Evolutionary conservation across 53 echinoderm and acorn worm species (phyloP).

Genomic region (Henricia sp.): DNA sequence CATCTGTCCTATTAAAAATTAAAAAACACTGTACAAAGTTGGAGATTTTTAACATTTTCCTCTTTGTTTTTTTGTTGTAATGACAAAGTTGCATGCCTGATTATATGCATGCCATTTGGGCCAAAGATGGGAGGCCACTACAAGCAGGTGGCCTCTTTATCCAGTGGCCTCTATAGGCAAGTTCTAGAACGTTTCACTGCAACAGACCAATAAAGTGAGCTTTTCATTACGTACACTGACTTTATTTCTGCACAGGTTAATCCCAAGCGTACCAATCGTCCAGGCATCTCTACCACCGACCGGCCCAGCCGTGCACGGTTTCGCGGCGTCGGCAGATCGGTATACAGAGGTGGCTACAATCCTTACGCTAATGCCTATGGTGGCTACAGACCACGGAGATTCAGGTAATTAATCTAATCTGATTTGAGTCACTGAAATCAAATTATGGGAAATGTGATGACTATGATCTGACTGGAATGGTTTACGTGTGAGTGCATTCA

Average conservation of each 20-base stretch:
- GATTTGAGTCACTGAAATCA: not conserved
- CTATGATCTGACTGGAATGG: not conserved
- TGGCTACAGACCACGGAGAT: slow-evolving; percentile 65
- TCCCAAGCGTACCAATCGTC: slow-evolving; percentile 89
- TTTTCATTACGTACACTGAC: too few species aligned
- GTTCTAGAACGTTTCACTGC: too few species aligned
- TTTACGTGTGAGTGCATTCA: not conserved
- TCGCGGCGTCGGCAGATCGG: slow-evolving; percentile 50
- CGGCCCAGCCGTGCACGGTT: slow-evolving; percentile 70
- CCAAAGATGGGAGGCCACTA: too few species aligned
- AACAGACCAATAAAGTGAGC: too few species aligned
- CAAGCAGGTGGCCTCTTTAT: too few species aligned
- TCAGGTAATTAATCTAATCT: slow-evolving; percentile 26
- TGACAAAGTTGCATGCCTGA: too few species aligned
- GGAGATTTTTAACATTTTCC: too few species aligned
- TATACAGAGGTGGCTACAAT: slow-evolving; percentile 59
- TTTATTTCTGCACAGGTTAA: slow-evolving; percentile 71
- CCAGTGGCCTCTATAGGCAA: too few species aligned
- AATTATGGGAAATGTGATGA: not conserved
- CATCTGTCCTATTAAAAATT: too few species aligned
- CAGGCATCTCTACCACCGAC: slow-evolving; percentile 90
- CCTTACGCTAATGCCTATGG: slow-evolving; percentile 44
- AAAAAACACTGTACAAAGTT: too few species aligned
- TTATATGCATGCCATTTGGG: too few species aligned
- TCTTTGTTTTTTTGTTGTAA: too few species aligned